Percentiles rank a stretch among this genome's conserved stretches.
These are phyloP conservation scores for Drosophila dives DNA, from an alignment of 2,888 invertebrate species.

Conservation along the genomic window DNA sequence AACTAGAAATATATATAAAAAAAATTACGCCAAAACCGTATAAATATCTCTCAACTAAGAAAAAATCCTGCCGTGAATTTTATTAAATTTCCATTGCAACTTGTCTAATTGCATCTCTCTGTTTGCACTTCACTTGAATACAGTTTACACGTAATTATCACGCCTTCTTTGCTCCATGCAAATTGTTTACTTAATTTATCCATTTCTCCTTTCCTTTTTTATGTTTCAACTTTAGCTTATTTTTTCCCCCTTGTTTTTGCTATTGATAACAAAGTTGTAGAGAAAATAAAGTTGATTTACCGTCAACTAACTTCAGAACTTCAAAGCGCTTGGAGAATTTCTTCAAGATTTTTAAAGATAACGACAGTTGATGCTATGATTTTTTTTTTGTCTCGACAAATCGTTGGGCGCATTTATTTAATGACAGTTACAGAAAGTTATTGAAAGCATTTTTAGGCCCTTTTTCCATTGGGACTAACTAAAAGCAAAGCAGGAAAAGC, in stretches of 20 bases:
- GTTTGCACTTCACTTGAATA: constrained; percentile 30
- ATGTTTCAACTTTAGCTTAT: constrained; percentile 1
- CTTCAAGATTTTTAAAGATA: neutral
- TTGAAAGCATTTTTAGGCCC: constrained; percentile 5
- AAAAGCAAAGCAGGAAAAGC: constrained; percentile 10
- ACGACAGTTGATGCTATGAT: constrained; percentile 14
- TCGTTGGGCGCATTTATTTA: constrained; percentile 37
- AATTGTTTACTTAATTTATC: constrained; percentile 34
- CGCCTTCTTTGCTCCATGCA: constrained; percentile 28
- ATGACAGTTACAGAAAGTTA: constrained; percentile 43
- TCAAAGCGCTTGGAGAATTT: constrained; percentile 8
- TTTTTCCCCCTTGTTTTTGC: constrained; percentile 6
- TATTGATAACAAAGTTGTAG: constrained; percentile 15
- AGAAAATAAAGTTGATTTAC: constrained; percentile 9
- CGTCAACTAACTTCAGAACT: constrained; percentile 1
- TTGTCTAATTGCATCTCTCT: constrained; percentile 27
- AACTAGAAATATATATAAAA: too few species aligned
- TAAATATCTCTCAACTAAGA: neutral
- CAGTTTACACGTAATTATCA: constrained; percentile 50
- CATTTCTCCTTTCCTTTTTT: neutral
- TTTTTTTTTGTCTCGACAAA: constrained; percentile 7
- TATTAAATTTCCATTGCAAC: neutral
- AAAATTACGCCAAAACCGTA: neutral
- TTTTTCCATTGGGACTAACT: constrained; percentile 23
- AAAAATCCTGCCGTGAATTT: neutral